These are phyloP conservation scores for Dasyornis broadbenti DNA, from an alignment of 2,113 vertebrate species.

Conservation along the genomic window DNA sequence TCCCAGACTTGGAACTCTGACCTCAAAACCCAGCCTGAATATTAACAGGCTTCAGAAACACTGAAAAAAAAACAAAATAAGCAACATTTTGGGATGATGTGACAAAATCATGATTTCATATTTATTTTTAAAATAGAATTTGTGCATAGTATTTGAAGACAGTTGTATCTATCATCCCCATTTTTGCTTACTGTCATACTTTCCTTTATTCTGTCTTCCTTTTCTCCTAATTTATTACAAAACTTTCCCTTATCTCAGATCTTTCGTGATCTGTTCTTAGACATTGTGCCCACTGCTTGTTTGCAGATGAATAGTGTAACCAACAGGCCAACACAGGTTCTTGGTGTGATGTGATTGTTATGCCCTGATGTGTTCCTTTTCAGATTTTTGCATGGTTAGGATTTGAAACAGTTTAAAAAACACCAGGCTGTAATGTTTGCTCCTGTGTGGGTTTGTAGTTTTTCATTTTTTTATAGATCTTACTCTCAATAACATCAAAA, in stretches of 20 bases:
- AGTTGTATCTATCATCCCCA: not conserved
- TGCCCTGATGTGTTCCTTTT: not conserved
- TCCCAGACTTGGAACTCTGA: not conserved
- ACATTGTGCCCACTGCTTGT: not conserved
- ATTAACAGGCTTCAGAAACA: conserved; percentile 4
- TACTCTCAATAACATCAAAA: not conserved
- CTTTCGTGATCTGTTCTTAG: not conserved
- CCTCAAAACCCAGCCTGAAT: conserved; percentile 13
- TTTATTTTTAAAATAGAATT: not conserved
- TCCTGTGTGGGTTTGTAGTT: not conserved
- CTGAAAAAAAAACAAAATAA: not conserved
- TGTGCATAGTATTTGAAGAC: not conserved
- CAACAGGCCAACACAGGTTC: not conserved
- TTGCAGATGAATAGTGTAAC: not conserved
- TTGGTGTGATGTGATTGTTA: not conserved
- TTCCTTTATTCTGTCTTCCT: not conserved
- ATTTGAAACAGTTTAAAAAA: not conserved
- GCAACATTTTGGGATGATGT: not conserved
- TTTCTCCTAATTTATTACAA: not conserved
- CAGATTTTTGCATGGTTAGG: not conserved
- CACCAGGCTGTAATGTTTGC: not conserved
- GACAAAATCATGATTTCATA: not conserved
- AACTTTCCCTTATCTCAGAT: not conserved
- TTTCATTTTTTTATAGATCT: not conserved
- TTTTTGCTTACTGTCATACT: not conserved